These are phyloP conservation scores for Ceyx erithaca DNA, from an alignment of 2,797 vertebrate genomes.

Conservation along the genomic window DNA sequence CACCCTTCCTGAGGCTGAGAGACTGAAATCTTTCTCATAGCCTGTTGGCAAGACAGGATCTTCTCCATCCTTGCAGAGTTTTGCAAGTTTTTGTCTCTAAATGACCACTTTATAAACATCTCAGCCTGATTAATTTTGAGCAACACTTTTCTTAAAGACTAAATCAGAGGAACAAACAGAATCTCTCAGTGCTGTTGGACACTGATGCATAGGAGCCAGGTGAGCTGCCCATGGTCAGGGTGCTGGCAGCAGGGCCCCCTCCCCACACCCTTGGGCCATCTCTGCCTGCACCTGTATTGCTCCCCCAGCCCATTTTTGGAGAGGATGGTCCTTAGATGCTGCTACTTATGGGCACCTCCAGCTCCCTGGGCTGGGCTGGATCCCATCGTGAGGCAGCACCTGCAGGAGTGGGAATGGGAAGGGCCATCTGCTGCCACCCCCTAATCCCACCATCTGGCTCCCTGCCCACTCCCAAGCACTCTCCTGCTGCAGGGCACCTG, in stretches of 20 bases:
- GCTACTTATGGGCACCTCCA: accelerated
- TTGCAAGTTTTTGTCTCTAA: not conserved
- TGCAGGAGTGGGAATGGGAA: not conserved
- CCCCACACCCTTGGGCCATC: accelerated
- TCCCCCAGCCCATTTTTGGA: not conserved
- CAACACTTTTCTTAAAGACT: not conserved
- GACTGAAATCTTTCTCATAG: accelerated
- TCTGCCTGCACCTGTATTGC: not conserved
- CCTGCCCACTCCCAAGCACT: not conserved
- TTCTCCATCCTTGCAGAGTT: not conserved
- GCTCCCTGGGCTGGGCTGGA: not conserved
- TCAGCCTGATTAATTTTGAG: not conserved
- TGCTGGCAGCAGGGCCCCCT: not conserved
- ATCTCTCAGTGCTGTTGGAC: not conserved
- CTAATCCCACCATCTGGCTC: not conserved
- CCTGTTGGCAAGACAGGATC: not conserved
- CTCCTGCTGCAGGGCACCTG: not conserved
- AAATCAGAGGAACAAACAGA: not conserved
- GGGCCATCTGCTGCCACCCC: not conserved
- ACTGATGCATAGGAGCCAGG: not conserved
- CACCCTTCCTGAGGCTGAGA: accelerated
- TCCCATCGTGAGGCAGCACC: not conserved
- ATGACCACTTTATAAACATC: not conserved
- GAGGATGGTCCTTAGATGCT: not conserved
- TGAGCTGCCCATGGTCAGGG: not conserved